Evolutionary conservation across 92 coral and sea anemone genomes (phyloP), one percentile per base, ranked within the genome.

Genomic region (Bergia puertoricense): DNA sequence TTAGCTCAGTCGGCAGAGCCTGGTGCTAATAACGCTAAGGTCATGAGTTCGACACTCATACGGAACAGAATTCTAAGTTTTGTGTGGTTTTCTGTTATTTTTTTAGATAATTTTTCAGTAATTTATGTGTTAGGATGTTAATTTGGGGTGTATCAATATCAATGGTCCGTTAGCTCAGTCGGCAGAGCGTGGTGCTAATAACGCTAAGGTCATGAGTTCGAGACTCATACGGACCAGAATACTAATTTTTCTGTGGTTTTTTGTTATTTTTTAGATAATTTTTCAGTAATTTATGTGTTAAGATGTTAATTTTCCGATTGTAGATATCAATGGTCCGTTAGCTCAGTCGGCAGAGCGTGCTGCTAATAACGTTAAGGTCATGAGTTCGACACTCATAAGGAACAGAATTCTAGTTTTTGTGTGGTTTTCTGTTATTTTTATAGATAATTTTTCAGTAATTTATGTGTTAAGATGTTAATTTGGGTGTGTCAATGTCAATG

Each of bases 311-410:
- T 48, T 48, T 30, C 30, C 30, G 30, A 30, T 30, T 30, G 30
- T 30, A 30, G 30, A 30, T 30, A 77, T 30, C 81, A 77, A 77
- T 85, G 94, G 96, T 92, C 98, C 98, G 94, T 95, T 95, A 93
- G 98, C 96, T 95, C 96, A 95, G 98, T 95, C 93, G 95, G 98
- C 96, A 95, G 98, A 95, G 96, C 98, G 96, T 95, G 98, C 95
- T 95, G 96, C 98, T 95, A 92, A 95, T 95, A 95, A 93, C 98
- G 98, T 96, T 92, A 95, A 92, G 98, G 98, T 90, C 96, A 90
- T 88, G 96, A 93, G 98, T 95, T 95, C 96, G 94, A 95, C 87
- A 92, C 98, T 94, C 96, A 91, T 89, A 93, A 92, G 96, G 96
- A 93, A 92, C 59, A 54, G 16, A 54, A 1, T 54, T 54, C 59